Evolutionary conservation across 2,113 vertebrate genomes (phyloP).

Genomic region (Calyptommatus sinebrachiatus): DNA sequence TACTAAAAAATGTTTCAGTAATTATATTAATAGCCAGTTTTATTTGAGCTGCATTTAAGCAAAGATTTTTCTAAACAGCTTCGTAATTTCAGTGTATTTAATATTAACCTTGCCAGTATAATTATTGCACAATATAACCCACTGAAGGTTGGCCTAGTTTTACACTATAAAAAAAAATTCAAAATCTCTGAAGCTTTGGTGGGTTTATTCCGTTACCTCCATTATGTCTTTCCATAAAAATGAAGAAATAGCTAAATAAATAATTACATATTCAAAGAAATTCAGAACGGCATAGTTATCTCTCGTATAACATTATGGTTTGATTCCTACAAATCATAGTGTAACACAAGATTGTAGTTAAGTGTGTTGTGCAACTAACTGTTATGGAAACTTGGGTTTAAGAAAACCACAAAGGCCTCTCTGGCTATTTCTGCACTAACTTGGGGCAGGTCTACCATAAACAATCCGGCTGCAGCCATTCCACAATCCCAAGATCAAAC

Average conservation of each 20-base stretch:
- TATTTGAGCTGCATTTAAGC: constrained; percentile 12
- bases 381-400: too few species aligned
- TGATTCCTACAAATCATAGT: too few species aligned
- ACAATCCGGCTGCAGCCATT: too few species aligned
- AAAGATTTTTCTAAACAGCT: constrained; percentile 6
- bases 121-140: background rate
- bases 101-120: background rate
- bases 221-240: background rate
- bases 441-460: too few species aligned
- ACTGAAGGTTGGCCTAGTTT: too few species aligned
- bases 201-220: background rate
- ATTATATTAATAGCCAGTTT: background rate
- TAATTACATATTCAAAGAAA: background rate
- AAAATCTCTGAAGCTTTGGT: background rate
- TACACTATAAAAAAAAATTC: too few species aligned
- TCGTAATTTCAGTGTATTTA: constrained; percentile 7
- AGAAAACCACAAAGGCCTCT: too few species aligned
- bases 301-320: too few species aligned
- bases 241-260: background rate
- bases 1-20: background rate
- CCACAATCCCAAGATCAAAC: too few species aligned
- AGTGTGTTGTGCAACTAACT: too few species aligned
- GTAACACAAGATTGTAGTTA: too few species aligned
- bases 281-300: background rate
- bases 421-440: too few species aligned